Evolutionary conservation across 2,888 invertebrate genomes (phyloP), one percentile per base, ranked within the genome.

Genomic region (Hydropsyche betteni): DNA sequence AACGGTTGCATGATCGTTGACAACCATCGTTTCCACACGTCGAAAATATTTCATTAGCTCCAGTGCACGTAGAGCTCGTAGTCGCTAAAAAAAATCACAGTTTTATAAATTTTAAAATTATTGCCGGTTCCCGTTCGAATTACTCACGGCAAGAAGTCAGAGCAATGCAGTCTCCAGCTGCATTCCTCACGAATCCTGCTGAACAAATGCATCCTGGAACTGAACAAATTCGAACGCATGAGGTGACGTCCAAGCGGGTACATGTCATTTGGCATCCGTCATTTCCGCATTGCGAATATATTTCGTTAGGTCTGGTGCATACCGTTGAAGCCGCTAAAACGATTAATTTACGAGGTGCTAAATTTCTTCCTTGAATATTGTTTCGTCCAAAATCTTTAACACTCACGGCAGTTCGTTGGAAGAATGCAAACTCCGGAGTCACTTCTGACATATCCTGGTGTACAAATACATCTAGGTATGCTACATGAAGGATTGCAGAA

Each of bases 401-500:
- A 44, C 44, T 44, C 10, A 55, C 55, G 55, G 52, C 77, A 77
- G 5, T 71, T 8, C 33, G 58, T 55, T 33, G 74, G 74, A n/a
- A 52, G 50, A n/a, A 76, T 70, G 50, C 76, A 76, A 3, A 4
- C 24, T 7, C 64, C 68, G 0, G 61, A 51, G 0, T n/a, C 10
- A 38, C 74, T 52, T 34, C 55, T 74, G 36, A 76, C 24, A 14
- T 69, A 76, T 33, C 70, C 76, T 8, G 24, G 58, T 12, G 24
- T 53, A 33, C 76, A 76, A 16, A 76, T 64, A 64, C 76, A 76
- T 7, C 76, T 74, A 5, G 74, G 44, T 8, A 4, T 64, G 12
- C 10, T 12, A 34, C 64, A 64, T 6, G 12, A 14, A 10, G 34
- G 34, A 10, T 16, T 14, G 4, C 64, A 64, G 3, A 16, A 12